phyloP scores from a whole-genome alignment of 2,888 invertebrate genomes.

The Ornithoptera alexandrae region DNA sequence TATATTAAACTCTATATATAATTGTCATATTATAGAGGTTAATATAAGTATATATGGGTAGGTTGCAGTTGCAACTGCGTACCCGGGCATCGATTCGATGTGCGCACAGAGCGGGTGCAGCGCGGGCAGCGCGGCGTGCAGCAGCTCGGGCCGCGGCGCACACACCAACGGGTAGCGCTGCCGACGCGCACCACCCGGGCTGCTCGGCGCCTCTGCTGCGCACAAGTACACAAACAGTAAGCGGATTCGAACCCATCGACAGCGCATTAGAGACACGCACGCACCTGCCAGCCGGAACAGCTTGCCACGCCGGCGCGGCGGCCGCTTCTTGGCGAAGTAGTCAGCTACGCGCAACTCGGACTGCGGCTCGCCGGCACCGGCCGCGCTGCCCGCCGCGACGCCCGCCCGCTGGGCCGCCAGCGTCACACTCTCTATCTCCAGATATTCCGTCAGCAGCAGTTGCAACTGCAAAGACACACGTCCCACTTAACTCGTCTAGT shows the following conservation, averaged over 20 bases:
- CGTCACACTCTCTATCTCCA: constrained; percentile 90
- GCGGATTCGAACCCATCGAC: not conserved
- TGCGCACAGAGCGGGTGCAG: constrained; percentile 91
- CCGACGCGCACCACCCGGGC: constrained; percentile 35
- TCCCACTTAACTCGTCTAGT: too few species aligned
- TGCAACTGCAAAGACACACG: constrained; percentile 82
- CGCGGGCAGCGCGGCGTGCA: constrained; percentile 89
- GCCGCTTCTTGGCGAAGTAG: constrained; percentile 64
- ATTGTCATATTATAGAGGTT: too few species aligned
- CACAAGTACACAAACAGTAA: not conserved
- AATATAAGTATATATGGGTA: too few species aligned
- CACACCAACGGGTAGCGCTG: constrained; percentile 81
- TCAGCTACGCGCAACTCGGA: constrained; percentile 62
- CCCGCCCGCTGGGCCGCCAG: constrained; percentile 76
- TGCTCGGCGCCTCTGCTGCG: constrained; percentile 31
- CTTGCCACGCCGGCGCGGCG: constrained; percentile 52
- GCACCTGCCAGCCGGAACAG: constrained; percentile 53
- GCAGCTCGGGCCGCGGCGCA: constrained; percentile 83
- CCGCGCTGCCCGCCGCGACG: constrained; percentile 29
- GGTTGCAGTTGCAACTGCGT: not conserved
- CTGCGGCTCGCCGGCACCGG: constrained; percentile 48
- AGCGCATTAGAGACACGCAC: not conserved
- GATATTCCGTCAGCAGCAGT: constrained; percentile 89
- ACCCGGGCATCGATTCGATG: constrained; percentile 81
- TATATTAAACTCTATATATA: too few species aligned